A percentile compares a stretch with the other conserved stretches of the same genome.
Conservation (phyloP, 2,113 vertebrate genomes). For the Paedocypris sp. region DNA sequence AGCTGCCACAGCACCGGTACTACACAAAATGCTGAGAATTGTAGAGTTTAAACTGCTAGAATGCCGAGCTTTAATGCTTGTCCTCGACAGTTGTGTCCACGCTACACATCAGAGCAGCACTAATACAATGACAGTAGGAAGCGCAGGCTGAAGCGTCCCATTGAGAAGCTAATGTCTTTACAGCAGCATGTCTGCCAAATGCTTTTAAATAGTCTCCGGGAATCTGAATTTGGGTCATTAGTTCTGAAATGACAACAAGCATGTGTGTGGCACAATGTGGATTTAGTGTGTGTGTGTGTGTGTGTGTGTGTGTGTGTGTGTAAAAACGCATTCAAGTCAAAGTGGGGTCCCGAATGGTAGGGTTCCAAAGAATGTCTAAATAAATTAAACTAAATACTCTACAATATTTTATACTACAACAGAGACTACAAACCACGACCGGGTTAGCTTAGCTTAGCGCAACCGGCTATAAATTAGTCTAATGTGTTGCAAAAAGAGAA, state of each 20-base stretch:
- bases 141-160: conserved; percentile 29
- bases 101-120: conserved; percentile 24
- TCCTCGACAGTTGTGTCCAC: conserved; percentile 7
- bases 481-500: too few relatives aligned
- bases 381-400: too few relatives aligned
- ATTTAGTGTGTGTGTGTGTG: too few relatives aligned
- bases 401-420: too few relatives aligned
- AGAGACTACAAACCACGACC: too few relatives aligned
- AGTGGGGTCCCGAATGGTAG: too few relatives aligned
- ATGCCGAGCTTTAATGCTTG: background rate
- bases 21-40: background rate
- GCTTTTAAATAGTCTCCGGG: conserved; percentile 32
- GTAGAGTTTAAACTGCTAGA: too few relatives aligned
- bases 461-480: too few relatives aligned
- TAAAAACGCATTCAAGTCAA: too few relatives aligned
- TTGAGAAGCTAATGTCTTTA: conserved; percentile 39
- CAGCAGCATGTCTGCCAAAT: conserved; percentile 34
- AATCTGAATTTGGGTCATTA: conserved; percentile 35
- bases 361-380: too few relatives aligned
- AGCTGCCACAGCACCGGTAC: conserved; percentile 81
- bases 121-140: conserved; percentile 33
- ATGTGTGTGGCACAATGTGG: conserved; percentile 25
- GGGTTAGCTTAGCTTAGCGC: too few relatives aligned
- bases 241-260: conserved; percentile 17
- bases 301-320: too few relatives aligned